Base-by-base conservation (phyloP, 2,888 invertebrate species). In the Troglohyphantes excavatus region DNA sequence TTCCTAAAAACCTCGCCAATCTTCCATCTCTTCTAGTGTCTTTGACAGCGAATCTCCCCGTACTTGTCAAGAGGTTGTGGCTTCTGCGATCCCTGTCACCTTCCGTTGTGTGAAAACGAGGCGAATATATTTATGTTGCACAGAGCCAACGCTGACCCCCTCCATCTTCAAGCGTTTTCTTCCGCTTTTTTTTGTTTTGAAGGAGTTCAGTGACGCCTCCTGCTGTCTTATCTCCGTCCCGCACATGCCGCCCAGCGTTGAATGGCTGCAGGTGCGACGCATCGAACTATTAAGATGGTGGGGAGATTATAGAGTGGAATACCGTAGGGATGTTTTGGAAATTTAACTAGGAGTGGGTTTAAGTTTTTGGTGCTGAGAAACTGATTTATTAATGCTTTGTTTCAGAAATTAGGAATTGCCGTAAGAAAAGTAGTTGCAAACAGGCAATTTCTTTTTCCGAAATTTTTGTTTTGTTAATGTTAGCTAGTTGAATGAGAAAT, bases 181-280 rank as follows among this genome's bases (percentile, higher is more conserved):
- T 39, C 9, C 9, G 39, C 9, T 39, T 39, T 39, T 39, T 39
- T 39, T 39, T 39, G 39, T 3, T 39, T 39, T 39, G 39, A 23
- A 39, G 33, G 17, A 61, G 81, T 70, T 82, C 81, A 82, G 70
- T 70, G 70, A 82, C 68, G 81, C 81, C 78, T 29, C 13, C 33
- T 59, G 29, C 13, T 13, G 21, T 79, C 70, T 82, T 82, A 70
- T 61, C 81, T 68, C 33, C 2, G 29, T 82, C 9, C 23, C 53
- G 78, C 78, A 78, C 13, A 78, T 78, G 75, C 9, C n/a, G 59
- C 7, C 59, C 17, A 17, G n/a, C 6, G 9, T n/a, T n/a, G n/a
- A n/a, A n/a, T n/a, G 27, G 11, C 11, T 9, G 63, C 78, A 78
- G 78, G 78, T 78, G 78, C 17, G 26, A 39, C n/a, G 68, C 33